Evolutionary conservation across 2,797 vertebrate species (phyloP).

Genomic region (Hydrocynus forskahlii): DNA sequence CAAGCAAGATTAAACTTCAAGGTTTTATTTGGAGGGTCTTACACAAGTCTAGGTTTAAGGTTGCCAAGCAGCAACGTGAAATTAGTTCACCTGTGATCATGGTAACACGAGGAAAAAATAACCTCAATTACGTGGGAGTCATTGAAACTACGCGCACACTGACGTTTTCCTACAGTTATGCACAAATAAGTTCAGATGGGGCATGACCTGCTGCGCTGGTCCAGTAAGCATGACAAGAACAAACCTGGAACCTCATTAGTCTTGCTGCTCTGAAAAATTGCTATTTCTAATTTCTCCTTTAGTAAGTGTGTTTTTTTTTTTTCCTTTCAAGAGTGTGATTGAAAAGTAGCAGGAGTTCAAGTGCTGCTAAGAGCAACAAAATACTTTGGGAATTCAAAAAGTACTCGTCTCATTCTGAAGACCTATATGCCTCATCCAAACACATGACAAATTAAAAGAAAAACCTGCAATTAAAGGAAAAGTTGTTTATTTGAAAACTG

Average conservation of each 20-base stretch:
- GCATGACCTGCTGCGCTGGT: constrained; percentile 38
- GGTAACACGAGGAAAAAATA: constrained; percentile 19
- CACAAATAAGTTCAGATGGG: constrained; percentile 31
- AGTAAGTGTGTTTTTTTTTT: neutral
- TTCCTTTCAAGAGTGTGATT: neutral
- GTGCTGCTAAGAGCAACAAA: neutral
- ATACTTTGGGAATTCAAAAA: neutral
- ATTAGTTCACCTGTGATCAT: constrained; percentile 24
- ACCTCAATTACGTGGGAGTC: constrained; percentile 32
- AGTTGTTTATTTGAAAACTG: too few relatives aligned
- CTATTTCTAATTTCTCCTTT: constrained; percentile 20
- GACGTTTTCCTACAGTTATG: constrained; percentile 33
- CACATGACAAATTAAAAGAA: too few relatives aligned
- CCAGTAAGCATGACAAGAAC: constrained; percentile 35
- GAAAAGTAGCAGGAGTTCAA: neutral
- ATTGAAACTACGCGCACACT: constrained; percentile 6
- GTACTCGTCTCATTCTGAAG: neutral
- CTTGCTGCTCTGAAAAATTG: constrained; percentile 51
- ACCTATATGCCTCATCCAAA: too few relatives aligned
- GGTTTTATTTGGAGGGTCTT: neutral
- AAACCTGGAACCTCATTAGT: constrained; percentile 53
- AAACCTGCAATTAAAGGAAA: too few relatives aligned
- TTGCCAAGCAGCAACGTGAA: constrained; percentile 1
- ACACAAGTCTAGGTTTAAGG: neutral
- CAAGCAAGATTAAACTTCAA: constrained; percentile 13